Percentiles rank a stretch among this genome's conserved stretches.
Conservation (phyloP, 2,888 invertebrate genomes). For the Sminthurides aquaticus region DNA sequence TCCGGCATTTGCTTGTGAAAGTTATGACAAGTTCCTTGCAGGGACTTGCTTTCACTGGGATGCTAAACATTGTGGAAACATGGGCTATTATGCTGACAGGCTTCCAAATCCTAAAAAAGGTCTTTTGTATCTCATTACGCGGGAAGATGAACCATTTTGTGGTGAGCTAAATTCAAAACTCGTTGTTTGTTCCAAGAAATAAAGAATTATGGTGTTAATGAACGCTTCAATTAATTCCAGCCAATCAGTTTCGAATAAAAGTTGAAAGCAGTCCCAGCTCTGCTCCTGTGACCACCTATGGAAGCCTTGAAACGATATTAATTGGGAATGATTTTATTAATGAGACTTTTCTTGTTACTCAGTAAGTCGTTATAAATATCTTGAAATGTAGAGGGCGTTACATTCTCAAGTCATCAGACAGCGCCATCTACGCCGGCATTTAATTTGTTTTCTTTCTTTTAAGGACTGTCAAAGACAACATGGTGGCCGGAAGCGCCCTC, state of each 20-base stretch:
- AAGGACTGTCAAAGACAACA: slow-evolving; percentile 71
- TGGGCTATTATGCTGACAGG: slow-evolving; percentile 84
- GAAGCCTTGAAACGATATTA: slow-evolving; percentile 64
- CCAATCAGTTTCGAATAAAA: slow-evolving; percentile 78
- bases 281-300: slow-evolving; percentile 62
- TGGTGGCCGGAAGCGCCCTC: slow-evolving; percentile 63
- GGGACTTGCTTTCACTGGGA: slow-evolving; percentile 69
- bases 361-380: slow-evolving; percentile 53
- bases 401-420: too few species aligned
- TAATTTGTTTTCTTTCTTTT: neutral
- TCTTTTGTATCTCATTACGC: slow-evolving; percentile 71
- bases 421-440: too few species aligned
- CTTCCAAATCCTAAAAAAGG: slow-evolving; percentile 27
- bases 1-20: slow-evolving; percentile 78
- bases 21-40: slow-evolving; percentile 73
- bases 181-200: too few species aligned
- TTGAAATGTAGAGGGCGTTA: too few species aligned
- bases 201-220: too few species aligned
- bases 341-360: slow-evolving; percentile 80
- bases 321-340: slow-evolving; percentile 72
- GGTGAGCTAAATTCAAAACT: slow-evolving; percentile 58
- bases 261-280: slow-evolving; percentile 66
- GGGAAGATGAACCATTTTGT: slow-evolving; percentile 88
- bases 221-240: too few species aligned
- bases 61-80: slow-evolving; percentile 65